Evolutionary conservation across 2,113 vertebrate species (phyloP), one percentile per base, ranked within the genome.

Genomic region (Saguinus midas): DNA sequence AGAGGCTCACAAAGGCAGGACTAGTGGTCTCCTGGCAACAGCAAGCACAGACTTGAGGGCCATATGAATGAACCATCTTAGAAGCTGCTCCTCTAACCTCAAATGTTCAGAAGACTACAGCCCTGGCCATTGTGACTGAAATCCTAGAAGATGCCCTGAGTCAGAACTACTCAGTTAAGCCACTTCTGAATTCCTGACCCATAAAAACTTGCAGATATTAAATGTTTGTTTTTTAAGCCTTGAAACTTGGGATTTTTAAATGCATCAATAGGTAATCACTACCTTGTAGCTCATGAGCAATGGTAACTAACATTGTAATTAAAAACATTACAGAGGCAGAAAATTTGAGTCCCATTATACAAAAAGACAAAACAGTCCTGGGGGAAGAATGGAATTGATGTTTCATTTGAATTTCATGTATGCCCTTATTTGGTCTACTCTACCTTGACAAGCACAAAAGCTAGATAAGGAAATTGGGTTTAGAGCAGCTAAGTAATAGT

Each of bases 11-110:
- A 70, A 25, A 89, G 5, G 68, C 23, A 27, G 18, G 3, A 43
- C 29, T 1, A 29, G 25, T 29, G 37, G 12, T 8, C 20, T 90
- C 20, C 20, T 8, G 35, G 14, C 27, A 57, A 3, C 2, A 45
- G 14, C 18, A 9, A 21, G 9, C 21, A 35, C 43, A 40, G 25
- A 40, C 66, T 5, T 27, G 6, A 0, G 1, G 32, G 25, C 6
- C 29, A 23, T 0, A 0, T 4, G 55, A 37, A 32, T 10, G 23
- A 61, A n/a, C 52, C 23, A 40, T 37, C 5, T 25, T 13, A 11
- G 27, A 43, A 32, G 57, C 43, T 11, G 29, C 10, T 8, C 14
- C 35, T 87, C 32, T 32, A 64, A 18, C 29, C 29, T 48, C 21
- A n/a, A n/a, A 11, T 27, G n/a, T 87, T 70, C 32, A 79, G 52